These are phyloP conservation scores for Diabrotica balteata DNA, from an alignment of 2,888 invertebrate genomes.

Conservation along the genomic window DNA sequence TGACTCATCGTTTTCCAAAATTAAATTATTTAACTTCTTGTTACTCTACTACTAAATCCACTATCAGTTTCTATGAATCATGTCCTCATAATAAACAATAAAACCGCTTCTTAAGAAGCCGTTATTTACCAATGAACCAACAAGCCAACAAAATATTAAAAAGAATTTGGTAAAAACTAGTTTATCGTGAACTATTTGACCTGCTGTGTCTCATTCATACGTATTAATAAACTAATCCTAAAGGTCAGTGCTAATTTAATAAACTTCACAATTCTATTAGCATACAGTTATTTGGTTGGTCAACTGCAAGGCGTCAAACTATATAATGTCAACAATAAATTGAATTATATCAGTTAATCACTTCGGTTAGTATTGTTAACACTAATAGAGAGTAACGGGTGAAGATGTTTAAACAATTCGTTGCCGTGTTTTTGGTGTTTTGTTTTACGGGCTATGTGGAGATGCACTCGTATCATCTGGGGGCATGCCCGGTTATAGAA, in stretches of 20 bases:
- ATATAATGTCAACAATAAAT: slow-evolving; percentile 25
- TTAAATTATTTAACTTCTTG: too few relatives aligned
- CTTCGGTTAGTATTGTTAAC: background rate
- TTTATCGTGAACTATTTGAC: slow-evolving; percentile 15
- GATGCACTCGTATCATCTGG: slow-evolving; percentile 75
- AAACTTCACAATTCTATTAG: background rate
- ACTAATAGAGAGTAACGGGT: background rate
- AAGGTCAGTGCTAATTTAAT: slow-evolving; percentile 5
- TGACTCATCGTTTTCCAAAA: too few relatives aligned
- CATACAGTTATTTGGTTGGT: slow-evolving; percentile 12
- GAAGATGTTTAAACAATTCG: slow-evolving; percentile 21
- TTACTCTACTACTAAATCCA: background rate
- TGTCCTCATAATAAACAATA: background rate
- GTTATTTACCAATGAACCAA: slow-evolving; percentile 5
- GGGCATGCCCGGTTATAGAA: slow-evolving; percentile 76
- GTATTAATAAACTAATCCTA: slow-evolving; percentile 1
- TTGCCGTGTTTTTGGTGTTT: slow-evolving; percentile 29
- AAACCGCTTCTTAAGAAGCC: slow-evolving; percentile 8
- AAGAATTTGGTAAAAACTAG: background rate
- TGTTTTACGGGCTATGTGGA: slow-evolving; percentile 32
- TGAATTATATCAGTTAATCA: slow-evolving; percentile 21
- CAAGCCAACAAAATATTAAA: background rate
- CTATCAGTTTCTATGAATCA: slow-evolving; percentile 16
- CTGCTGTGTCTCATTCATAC: slow-evolving; percentile 3
- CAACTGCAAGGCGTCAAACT: slow-evolving; percentile 25